Percentiles rank a stretch among this genome's conserved stretches.
Conservation (phyloP, 2,113 vertebrate genomes). For the Festucalex cinctus region DNA sequence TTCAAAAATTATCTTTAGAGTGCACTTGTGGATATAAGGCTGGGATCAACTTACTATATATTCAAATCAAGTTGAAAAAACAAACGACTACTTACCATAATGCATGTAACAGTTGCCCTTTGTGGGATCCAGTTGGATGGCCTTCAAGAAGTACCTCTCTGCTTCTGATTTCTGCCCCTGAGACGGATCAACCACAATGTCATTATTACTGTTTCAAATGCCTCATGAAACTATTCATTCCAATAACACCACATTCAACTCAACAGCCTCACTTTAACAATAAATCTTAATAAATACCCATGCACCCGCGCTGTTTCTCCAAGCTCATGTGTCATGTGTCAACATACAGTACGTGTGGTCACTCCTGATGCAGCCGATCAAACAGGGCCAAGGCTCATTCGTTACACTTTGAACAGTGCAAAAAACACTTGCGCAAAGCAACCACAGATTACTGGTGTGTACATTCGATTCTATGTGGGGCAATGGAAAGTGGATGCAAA, state of each 20-base stretch:
- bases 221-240: constrained; percentile 33
- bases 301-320: constrained; percentile 45
- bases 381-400: constrained; percentile 28
- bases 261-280: constrained; percentile 39
- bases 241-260: constrained; percentile 39
- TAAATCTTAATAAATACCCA: constrained; percentile 57
- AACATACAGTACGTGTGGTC: constrained; percentile 20
- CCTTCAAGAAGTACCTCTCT: constrained; percentile 93
- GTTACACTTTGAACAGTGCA: constrained; percentile 56
- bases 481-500: constrained; percentile 9
- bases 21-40: constrained; percentile 2
- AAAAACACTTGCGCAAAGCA: constrained; percentile 45
- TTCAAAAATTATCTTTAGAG: too few species aligned
- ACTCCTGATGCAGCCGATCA: constrained; percentile 19
- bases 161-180: constrained; percentile 94
- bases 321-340: constrained; percentile 40
- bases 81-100: constrained; percentile 79
- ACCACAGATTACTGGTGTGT: constrained; percentile 37
- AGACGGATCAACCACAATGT: constrained; percentile 45
- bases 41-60: constrained; percentile 11
- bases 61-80: constrained; percentile 6
- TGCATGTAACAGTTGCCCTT: constrained; percentile 99
- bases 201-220: constrained; percentile 41
- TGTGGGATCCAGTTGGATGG: constrained; percentile 92
- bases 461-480: constrained; percentile 8